Evolutionary conservation across 2,113 vertebrate genomes (phyloP), one percentile per base, ranked within the genome.

Genomic region (Sigmodon hispidus): DNA sequence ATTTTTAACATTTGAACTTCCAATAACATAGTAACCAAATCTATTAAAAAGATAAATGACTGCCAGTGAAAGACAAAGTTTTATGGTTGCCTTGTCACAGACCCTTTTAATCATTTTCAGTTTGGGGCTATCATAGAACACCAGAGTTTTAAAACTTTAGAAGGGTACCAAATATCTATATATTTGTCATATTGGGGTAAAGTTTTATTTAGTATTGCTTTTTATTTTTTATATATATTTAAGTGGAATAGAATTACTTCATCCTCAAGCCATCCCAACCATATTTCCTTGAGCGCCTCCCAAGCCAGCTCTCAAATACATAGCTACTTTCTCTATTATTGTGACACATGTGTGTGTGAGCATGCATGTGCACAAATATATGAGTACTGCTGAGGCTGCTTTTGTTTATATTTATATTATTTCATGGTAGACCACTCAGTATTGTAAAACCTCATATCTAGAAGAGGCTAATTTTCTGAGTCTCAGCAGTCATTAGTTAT

Each of bases 1-100:
- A 95, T 16, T 63, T 93, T 92, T 79, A 92, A 95, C 85, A 89
- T 81, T 61, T 77, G 31, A 12, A 17, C 43, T 91, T 55, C 15
- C 26, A 85, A 55, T 69, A 57, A 93, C 3, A 19, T 7, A 91
- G 3, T 80, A 70, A 80, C 80, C 43, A 85, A 93, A 90, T n/a
- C 80, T 43, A 95, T 34, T 4, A 61, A 45, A 94, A 94, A 76
- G 11, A 36, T 72, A 83, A 91, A 43, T 50, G 50, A 76, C 16
- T 86, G 11, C 36, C 21, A 22, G 4, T 57, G 65, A 83, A 88
- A 89, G 34, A 22, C 15, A 43, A 45, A 70, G 26, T 22, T 10
- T 43, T 12, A 4, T 21, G 3, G 19, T 87, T 79, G 7, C 5
- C 26, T 6, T 22, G 2, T 4, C 22, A 70, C 2, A 59, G 2